Evolutionary conservation across 2,888 invertebrate species (phyloP), one percentile per base, ranked within the genome.

Genomic region (Machimus atricapillus): DNA sequence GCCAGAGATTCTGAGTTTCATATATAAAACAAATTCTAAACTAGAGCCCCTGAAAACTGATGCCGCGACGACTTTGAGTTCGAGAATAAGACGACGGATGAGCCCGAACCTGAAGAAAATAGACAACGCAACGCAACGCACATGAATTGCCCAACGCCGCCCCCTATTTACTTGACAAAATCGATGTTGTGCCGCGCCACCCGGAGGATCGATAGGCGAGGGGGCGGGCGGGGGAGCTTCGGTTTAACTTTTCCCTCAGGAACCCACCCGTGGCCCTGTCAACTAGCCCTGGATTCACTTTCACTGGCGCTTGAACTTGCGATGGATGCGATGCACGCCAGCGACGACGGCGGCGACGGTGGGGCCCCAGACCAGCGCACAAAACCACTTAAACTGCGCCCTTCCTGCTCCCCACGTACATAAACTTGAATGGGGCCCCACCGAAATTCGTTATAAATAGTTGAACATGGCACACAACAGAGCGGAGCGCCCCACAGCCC

Each of bases 281-380:
- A 78, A 46, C 37, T 37, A 19, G 66, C 56, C 52, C 8, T 79
- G n/a, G 66, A 82, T 34, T 82, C 82, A 82, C 82, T 82, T 82
- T 82, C 82, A 82, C 82, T 82, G 58, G 82, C 82, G 82, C 82
- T 82, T 82, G 82, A 82, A 82, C 82, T 82, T 82, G 82, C 37
- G 58, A 58, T 37, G 66, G 66, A 66, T 79, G 79, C 79, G 66
- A 66, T 79, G 79, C 79, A 79, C 52, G 31, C 79, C 79, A n/a
- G 9, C 9, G 3, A 14, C 52, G 12, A 1, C 52, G 4, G n/a
- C 52, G n/a, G 2, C n/a, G n/a, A n/a, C 52, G 19, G 5, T 5
- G 23, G 23, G 23, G 23, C 8, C 19, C 58, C 19, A 34, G 34
- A 34, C 34, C 23, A 23, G 19, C 19, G 58, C 19, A 58, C 19